phyloP scores from a whole-genome alignment of 2,797 vertebrate genomes.

The Hemitrygon akajei region DNA sequence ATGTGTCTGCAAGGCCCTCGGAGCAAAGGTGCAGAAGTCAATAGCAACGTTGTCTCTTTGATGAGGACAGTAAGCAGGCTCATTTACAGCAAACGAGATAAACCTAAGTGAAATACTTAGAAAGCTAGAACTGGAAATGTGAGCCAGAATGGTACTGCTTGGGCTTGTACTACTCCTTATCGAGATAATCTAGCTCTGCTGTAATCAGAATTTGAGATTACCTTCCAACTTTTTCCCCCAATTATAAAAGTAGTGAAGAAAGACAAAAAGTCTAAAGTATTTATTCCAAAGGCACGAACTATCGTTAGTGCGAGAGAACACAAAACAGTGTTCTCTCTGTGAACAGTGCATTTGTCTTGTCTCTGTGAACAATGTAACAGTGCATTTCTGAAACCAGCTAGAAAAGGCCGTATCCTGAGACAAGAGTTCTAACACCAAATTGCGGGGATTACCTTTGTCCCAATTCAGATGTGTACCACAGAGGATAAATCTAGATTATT shows the following conservation, averaged over 20 bases:
- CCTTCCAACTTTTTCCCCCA: neutral
- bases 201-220: neutral
- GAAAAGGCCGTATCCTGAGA: too few relatives aligned
- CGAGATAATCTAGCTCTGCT: neutral
- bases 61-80: neutral
- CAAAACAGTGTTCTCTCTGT: too few relatives aligned
- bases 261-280: neutral
- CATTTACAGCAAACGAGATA: neutral
- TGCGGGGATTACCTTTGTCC: too few relatives aligned
- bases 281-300: neutral
- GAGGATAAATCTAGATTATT: too few relatives aligned
- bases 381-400: too few relatives aligned
- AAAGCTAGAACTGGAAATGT: neutral
- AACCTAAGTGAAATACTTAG: neutral
- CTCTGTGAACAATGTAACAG: too few relatives aligned
- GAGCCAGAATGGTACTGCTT: neutral
- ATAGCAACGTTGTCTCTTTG: neutral
- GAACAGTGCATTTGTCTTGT: too few relatives aligned
- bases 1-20: neutral
- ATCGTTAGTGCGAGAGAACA: neutral
- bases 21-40: neutral
- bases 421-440: too few relatives aligned
- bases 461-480: too few relatives aligned
- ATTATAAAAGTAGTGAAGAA: neutral
- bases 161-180: neutral